Base-by-base conservation (phyloP, 2,888 invertebrate genomes). In the Volucella inanis region DNA sequence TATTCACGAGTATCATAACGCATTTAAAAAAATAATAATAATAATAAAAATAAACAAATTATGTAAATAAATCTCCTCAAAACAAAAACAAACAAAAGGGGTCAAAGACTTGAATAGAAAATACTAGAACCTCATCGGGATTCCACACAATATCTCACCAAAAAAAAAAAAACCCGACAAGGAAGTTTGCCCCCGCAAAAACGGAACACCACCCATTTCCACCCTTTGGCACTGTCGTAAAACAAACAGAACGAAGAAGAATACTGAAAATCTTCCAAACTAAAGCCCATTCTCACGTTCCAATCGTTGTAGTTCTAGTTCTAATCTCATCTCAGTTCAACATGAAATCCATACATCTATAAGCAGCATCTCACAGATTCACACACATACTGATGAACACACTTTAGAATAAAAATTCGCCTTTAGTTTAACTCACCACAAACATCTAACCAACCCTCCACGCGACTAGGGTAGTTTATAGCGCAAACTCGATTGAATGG, bases 361-460 rank as follows among this genome's bases (percentile, higher is more conserved):
- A 6, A 22, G 41, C 49, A 38, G 50, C 49, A 61, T 18, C 45
- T 12, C 22, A 52, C 61, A 65, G 1, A 18, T 31, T 38, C 22
- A 68, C 67, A 54, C 41, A 55, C 38, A 14, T n/a, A 54, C 11
- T 18, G 18, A 18, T 8, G 18, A 18, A 18, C 18, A 22, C 2
- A 22, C 18, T 22, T 2, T 8, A 22, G 8, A 57, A 6, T n/a
- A 31, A 38, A 39, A 49, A 57, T n/a, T 31, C 49, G 38, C 62
- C 3, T 31, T 6, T 6, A 6, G 31, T 2, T 31, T 14, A 67
- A 68, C 92, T 92, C 87, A 92, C 92, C 92, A 88, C 92, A 92
- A 88, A 92, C 92, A 89, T 92, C 92, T 74, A 92, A 88, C 92
- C 92, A 92, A 88, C 92, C 92, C 89, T 92, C 92, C 71, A 92